Percentiles rank a stretch among this genome's conserved stretches.
Conservation (phyloP, 2,113 vertebrate genomes). For the Bettongia penicillata region DNA sequence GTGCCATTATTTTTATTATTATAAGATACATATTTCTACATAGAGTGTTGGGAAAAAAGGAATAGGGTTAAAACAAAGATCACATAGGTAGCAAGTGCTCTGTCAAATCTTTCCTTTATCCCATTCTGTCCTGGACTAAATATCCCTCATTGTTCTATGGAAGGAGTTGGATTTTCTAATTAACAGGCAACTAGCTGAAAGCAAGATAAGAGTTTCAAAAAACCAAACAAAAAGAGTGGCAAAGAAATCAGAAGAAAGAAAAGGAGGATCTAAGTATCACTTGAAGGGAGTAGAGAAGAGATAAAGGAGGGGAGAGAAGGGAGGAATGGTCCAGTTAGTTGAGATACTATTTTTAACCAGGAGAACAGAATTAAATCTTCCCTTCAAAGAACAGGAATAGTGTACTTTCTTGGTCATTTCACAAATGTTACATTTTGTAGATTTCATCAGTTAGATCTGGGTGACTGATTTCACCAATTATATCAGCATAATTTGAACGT, state of each 20-base stretch:
- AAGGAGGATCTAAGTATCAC: not conserved
- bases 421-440: not conserved
- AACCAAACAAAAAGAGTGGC: not conserved
- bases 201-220: not conserved
- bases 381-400: not conserved
- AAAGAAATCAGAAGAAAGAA: not conserved
- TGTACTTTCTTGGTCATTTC: not conserved
- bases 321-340: not conserved
- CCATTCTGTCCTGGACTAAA: not conserved
- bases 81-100: not conserved
- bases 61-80: not conserved
- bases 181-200: not conserved
- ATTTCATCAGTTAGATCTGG: not conserved
- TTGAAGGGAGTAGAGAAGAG: not conserved
- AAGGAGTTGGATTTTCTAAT: not conserved
- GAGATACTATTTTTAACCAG: not conserved
- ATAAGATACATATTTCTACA: not conserved
- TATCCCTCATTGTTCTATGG: not conserved
- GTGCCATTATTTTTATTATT: constrained; percentile 44
- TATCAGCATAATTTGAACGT: not conserved
- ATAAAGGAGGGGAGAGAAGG: not conserved
- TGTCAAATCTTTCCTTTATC: not conserved
- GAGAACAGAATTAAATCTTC: not conserved
- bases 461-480: not conserved
- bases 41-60: not conserved